phyloP scores from a whole-genome alignment of 2,888 invertebrate genomes.

The Stegana nigrithorax region DNA sequence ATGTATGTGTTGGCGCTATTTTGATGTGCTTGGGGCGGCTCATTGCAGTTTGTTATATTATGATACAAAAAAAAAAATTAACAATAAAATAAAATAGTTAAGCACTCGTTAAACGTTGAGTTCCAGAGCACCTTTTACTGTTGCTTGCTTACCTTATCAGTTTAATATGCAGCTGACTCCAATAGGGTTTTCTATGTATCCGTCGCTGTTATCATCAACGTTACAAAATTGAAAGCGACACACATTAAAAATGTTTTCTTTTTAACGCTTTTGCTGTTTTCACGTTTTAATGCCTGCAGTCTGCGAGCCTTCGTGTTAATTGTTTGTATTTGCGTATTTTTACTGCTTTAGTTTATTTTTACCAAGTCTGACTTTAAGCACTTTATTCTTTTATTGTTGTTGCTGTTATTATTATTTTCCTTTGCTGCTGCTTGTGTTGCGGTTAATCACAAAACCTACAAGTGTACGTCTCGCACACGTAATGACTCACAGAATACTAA shows the following conservation, averaged over 20 bases:
- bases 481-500: too few species aligned
- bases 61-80: too few species aligned
- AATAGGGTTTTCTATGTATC: background rate
- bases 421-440: background rate
- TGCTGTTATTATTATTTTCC: background rate
- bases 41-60: background rate
- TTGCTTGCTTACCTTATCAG: slow-evolving; percentile 19
- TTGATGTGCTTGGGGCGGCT: slow-evolving; percentile 38
- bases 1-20: slow-evolving; percentile 16
- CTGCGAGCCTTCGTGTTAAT: background rate
- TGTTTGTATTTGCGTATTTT: background rate
- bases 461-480: background rate
- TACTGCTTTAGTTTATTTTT: background rate
- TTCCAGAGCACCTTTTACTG: background rate
- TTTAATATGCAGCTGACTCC: slow-evolving; percentile 11
- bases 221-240: slow-evolving; percentile 27
- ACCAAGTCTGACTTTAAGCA: background rate
- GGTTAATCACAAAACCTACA: too few species aligned
- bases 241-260: slow-evolving; percentile 29
- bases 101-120: too few species aligned
- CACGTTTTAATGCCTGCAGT: background rate
- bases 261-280: background rate
- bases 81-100: too few species aligned
- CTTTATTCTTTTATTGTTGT: background rate
- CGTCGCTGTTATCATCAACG: too few species aligned